Evolutionary conservation across 2,888 invertebrate species (phyloP), one percentile per base, ranked within the genome.

Genomic region (Listrodromus nycthemerus): DNA sequence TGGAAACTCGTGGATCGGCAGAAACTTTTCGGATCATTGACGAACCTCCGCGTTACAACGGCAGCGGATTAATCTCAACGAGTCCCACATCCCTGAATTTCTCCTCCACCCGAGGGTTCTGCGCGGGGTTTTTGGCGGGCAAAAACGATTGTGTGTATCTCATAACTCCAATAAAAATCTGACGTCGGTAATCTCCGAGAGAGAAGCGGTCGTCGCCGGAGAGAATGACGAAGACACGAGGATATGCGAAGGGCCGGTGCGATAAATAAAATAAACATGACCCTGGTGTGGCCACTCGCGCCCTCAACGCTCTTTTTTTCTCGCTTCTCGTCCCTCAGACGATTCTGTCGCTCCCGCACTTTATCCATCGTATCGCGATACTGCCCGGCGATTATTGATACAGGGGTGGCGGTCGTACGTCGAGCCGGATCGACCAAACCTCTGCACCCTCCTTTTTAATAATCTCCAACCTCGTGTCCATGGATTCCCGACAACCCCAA

Each of bases 151-250:
- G 37, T 30, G 16, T 55, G 82, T 82, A 82, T 85, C 80, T 78
- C 78, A 81, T 83, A 85, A 84, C 80, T 89, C 90, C 90, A 92
- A 92, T 92, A 92, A 92, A 92, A 92, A 92, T 92, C 91, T 88
- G 85, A 89, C 87, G 86, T 86, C 84, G 87, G 88, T 92, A 91
- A 92, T 92, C 92, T 89, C 85, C 84, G 87, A 85, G 78, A 83
- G 80, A 86, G 86, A 86, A 83, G 73, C 85, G 76, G 82, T 79
- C 80, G 80, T 19, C 19, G 30, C 24, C 0, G 27, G 10, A 82
- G 78, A 83, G 80, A 82, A 21, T 63, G 74, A 74, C 63, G 61
- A 50, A 33, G 45, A 65, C 27, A 55, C 70, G 71, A 78, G 61
- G 41, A 33, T 27, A 66, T 45, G 77, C 30, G 67, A 69, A 78